These are phyloP conservation scores for Ceratitis capitata DNA, from an alignment of 1,140 invertebrate species.

Conservation along the genomic window DNA sequence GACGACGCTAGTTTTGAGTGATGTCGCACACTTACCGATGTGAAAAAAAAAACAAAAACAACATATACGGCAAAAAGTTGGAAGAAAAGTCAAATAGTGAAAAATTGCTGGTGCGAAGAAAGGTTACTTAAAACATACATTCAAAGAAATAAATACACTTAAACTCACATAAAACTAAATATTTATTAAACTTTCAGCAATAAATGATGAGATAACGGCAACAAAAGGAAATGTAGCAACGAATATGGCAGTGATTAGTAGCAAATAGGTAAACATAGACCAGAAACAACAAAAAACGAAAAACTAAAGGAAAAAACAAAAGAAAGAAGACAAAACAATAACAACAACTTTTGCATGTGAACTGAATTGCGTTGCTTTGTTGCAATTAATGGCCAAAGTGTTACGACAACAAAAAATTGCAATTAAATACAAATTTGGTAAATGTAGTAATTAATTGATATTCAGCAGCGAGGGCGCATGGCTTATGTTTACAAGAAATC, in stretches of 20 bases:
- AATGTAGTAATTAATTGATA: no score
- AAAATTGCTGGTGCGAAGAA: not conserved
- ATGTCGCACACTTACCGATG: conserved; percentile 25
- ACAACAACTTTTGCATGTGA: no score
- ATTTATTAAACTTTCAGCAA: not conserved
- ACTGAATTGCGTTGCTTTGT: no score
- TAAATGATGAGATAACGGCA: not conserved
- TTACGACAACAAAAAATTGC: no score
- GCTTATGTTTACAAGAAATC: no score
- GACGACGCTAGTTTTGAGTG: not conserved
- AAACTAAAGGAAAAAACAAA: not conserved
- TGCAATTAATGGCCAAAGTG: no score
- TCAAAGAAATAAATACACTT: not conserved
- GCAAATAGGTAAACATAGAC: no score
- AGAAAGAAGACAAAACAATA: not conserved
- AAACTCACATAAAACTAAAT: not conserved
- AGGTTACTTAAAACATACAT: not conserved
- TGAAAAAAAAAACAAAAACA: not conserved
- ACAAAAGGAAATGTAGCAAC: not conserved
- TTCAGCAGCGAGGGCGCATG: no score
- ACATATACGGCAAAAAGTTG: not conserved
- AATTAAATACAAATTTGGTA: no score
- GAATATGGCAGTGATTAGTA: not conserved
- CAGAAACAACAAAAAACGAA: not conserved
- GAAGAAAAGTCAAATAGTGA: not conserved